A percentile compares a stretch with the other conserved stretches of the same genome.
Evolutionary conservation across 2,113 vertebrate species (phyloP).

Genomic region (Zapornia atra): DNA sequence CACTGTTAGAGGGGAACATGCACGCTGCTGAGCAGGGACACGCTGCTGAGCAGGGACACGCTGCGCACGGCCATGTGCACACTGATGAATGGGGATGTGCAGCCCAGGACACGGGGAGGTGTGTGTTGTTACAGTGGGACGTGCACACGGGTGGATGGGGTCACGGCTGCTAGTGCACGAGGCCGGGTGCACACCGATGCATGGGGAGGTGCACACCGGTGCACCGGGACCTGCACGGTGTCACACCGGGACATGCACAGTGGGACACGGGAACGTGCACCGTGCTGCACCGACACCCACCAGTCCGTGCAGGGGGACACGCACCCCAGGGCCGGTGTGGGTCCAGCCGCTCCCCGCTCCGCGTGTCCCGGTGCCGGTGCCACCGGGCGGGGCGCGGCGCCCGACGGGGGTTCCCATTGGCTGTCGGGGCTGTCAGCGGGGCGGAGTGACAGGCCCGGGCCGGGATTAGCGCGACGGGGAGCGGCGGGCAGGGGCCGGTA

Average conservation of each 20-base stretch:
- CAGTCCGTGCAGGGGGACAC: background rate
- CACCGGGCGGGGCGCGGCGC: background rate
- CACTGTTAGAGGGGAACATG: rapidly evolving
- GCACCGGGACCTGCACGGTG: background rate
- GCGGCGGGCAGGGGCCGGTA: background rate
- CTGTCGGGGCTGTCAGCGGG: background rate
- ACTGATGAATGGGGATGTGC: background rate
- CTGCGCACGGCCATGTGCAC: rapidly evolving
- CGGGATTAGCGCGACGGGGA: conserved; percentile 31
- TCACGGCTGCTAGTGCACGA: rapidly evolving
- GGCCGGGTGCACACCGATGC: background rate
- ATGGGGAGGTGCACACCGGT: rapidly evolving
- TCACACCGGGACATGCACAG: background rate
- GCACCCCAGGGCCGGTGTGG: background rate
- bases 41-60: background rate
- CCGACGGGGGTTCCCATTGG: background rate
- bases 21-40: background rate
- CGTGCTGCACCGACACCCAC: background rate
- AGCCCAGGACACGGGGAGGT: background rate
- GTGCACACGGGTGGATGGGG: rapidly evolving
- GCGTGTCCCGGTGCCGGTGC: background rate
- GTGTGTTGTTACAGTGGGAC: rapidly evolving
- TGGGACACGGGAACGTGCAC: background rate
- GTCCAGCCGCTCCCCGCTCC: background rate
- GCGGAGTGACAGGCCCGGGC: background rate